Percentiles rank a stretch among this genome's conserved stretches.
Conservation (phyloP, 2,797 vertebrate genomes). For the Potorous gilbertii region DNA sequence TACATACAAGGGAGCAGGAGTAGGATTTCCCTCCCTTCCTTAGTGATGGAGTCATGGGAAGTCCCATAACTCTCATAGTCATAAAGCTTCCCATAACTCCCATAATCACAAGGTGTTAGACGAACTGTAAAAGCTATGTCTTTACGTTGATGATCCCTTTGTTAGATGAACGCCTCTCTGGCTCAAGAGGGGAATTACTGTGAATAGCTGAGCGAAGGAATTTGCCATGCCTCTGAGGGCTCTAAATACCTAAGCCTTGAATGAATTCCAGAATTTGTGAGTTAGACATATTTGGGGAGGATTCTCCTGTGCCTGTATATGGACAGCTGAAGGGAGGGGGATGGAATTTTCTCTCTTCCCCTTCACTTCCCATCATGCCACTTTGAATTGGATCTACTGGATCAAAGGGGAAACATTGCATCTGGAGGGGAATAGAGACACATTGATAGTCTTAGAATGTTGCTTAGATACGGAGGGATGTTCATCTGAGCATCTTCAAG, state of each 20-base stretch:
- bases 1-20: neutral
- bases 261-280: neutral
- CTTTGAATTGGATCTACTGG: neutral
- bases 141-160: neutral
- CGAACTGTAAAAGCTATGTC: neutral
- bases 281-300: neutral
- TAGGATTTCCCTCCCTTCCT: neutral
- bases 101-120: neutral
- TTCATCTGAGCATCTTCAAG: neutral
- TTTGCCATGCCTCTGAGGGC: neutral
- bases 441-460: neutral
- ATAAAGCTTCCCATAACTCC: neutral
- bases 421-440: neutral
- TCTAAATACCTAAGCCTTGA: neutral
- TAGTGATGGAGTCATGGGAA: neutral
- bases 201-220: neutral
- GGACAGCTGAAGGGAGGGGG: neutral
- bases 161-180: neutral
- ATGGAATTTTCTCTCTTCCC: neutral
- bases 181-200: neutral
- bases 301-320: neutral
- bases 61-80: neutral
- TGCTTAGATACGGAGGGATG: neutral
- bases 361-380: neutral
- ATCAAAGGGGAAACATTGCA: neutral